Evolutionary conservation across 1,140 invertebrate genomes (phyloP).

Genomic region (Drosophila pseudoananassae): DNA sequence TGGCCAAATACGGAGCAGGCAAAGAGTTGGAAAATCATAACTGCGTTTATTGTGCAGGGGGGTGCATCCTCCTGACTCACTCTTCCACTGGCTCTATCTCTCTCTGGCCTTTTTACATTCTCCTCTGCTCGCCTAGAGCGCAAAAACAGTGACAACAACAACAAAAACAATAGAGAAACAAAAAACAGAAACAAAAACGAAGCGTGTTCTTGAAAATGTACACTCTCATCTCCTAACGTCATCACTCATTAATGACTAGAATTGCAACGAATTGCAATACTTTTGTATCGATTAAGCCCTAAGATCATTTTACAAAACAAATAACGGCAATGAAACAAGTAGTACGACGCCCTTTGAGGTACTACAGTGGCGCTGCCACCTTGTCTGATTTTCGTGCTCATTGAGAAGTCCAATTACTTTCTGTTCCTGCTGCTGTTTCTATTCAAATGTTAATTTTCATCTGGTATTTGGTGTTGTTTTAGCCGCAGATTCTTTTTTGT

Average conservation of each 20-base stretch:
- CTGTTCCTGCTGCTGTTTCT: slow-evolving; percentile 26
- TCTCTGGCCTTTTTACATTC: slow-evolving; percentile 5
- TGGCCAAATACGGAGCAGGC: slow-evolving; percentile 9
- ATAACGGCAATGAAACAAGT: slow-evolving; percentile 3
- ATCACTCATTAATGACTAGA: not conserved
- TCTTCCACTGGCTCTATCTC: not conserved
- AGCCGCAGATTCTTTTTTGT: slow-evolving; percentile 20
- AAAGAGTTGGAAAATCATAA: slow-evolving; percentile 3
- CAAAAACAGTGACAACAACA: slow-evolving; percentile 17
- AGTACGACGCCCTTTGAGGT: slow-evolving; percentile 55
- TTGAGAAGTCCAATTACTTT: slow-evolving; percentile 8
- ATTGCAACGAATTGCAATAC: not conserved
- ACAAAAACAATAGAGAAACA: not conserved
- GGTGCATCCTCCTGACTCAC: slow-evolving; percentile 16
- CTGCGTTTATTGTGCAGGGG: slow-evolving; percentile 13
- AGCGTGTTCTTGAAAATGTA: slow-evolving; percentile 5
- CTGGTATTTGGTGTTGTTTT: slow-evolving; percentile 17
- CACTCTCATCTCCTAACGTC: slow-evolving; percentile 3
- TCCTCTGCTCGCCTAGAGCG: slow-evolving; percentile 1
- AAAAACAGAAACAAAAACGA: not conserved
- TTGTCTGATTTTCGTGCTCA: slow-evolving; percentile 56
- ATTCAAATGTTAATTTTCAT: slow-evolving; percentile 17
- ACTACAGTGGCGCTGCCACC: slow-evolving; percentile 52
- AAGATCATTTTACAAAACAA: slow-evolving; percentile 1
- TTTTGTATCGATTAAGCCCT: not conserved